Evolutionary conservation across 2,888 invertebrate species (phyloP).

Genomic region (Euphydryas editha): DNA sequence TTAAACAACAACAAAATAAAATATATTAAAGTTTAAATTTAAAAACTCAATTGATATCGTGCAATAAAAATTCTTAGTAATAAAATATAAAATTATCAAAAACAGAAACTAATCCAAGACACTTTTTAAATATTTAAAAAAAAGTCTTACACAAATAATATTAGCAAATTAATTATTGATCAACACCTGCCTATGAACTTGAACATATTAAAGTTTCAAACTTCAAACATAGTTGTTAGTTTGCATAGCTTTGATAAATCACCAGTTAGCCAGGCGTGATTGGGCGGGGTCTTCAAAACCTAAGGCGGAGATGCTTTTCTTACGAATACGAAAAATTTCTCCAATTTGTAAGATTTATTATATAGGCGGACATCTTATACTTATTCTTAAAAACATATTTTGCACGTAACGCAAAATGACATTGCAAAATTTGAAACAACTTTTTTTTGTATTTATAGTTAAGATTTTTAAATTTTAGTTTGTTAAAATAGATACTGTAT

Average conservation of each 20-base stretch:
- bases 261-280: conserved; percentile 59
- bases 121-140: not conserved
- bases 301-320: conserved; percentile 59
- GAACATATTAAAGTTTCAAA: not conserved
- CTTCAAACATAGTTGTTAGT: conserved; percentile 3
- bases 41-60: no score
- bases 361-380: conserved; percentile 41
- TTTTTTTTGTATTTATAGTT: not conserved
- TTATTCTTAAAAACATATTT: conserved; percentile 3
- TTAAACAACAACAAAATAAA: no score
- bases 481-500: no score
- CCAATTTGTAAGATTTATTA: conserved; percentile 71
- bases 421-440: not conserved
- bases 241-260: conserved; percentile 5
- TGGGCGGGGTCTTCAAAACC: conserved; percentile 62
- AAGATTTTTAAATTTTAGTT: no score
- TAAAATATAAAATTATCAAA: no score
- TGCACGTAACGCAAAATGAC: not conserved
- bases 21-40: no score
- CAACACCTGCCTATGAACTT: conserved; percentile 21
- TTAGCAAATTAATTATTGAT: conserved; percentile 3
- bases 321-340: conserved; percentile 37
- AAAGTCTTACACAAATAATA: not conserved
- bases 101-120: no score
- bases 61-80: no score